Evolutionary conservation across 2,888 invertebrate species (phyloP).

Genomic region (Aleiodes alternator): DNA sequence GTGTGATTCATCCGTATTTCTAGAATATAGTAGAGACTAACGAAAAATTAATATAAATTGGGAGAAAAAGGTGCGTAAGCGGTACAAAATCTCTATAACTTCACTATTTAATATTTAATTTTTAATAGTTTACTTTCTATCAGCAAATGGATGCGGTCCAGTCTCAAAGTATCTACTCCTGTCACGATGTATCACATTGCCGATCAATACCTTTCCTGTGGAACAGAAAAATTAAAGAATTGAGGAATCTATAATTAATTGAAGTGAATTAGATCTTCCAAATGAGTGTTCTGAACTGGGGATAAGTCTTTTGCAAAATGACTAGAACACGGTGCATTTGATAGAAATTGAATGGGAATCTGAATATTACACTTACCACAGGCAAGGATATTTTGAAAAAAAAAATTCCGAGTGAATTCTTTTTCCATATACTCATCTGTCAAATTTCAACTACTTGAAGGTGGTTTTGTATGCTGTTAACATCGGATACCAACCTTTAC

Average conservation of each 20-base stretch:
- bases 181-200: constrained; percentile 64
- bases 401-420: not conserved
- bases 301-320: too few relatives aligned
- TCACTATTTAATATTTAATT: not conserved
- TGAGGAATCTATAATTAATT: not conserved
- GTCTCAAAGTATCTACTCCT: constrained; percentile 59
- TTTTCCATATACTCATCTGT: too few relatives aligned
- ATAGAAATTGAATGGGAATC: too few relatives aligned
- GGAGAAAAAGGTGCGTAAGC: not conserved
- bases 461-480: too few relatives aligned
- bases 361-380: not conserved
- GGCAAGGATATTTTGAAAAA: not conserved
- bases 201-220: constrained; percentile 66
- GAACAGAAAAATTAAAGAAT: constrained; percentile 49
- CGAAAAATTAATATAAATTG: not conserved
- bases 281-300: too few relatives aligned
- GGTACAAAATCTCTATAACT: too few relatives aligned
- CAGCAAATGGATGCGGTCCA: constrained; percentile 56
- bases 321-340: too few relatives aligned
- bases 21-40: too few relatives aligned
- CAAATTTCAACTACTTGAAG: too few relatives aligned
- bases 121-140: constrained; percentile 57
- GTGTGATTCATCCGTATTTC: too few relatives aligned
- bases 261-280: too few relatives aligned
- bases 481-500: too few relatives aligned